Conservation (phyloP, 30 jellyfish, hydroid and myxozoan species). For the Chironex yamaguchii region DNA sequence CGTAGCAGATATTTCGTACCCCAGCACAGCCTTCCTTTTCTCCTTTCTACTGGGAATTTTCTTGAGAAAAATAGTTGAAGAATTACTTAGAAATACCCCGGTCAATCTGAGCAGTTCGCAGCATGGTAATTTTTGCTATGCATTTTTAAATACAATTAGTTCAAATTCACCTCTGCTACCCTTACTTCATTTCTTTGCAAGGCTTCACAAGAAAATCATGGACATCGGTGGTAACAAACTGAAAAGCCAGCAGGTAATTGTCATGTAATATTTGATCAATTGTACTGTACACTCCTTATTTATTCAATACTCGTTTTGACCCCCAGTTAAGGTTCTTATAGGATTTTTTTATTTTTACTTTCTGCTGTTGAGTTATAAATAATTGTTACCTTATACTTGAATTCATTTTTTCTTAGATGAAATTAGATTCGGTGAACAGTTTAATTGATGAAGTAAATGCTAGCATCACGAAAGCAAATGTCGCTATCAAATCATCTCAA, state of each 20-base stretch:
- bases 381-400: neutral
- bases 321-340: neutral
- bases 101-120: too few relatives aligned
- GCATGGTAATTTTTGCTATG: neutral
- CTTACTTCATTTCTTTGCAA: conserved; percentile 11
- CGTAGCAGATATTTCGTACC: too few relatives aligned
- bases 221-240: conserved; percentile 89
- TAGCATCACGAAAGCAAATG: conserved; percentile 79
- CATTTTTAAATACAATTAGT: neutral
- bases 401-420: conserved; percentile 33
- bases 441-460: conserved; percentile 91
- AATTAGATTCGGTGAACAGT: conserved; percentile 81
- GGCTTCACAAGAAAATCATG: conserved; percentile 94
- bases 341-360: neutral
- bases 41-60: too few relatives aligned
- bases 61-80: too few relatives aligned
- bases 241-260: conserved; percentile 87
- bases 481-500: conserved; percentile 80
- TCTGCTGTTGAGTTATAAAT: neutral
- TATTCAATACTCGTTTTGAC: too few relatives aligned
- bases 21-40: too few relatives aligned
- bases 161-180: neutral
- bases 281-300: too few relatives aligned
- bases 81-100: too few relatives aligned
- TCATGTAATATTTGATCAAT: too few relatives aligned